Percentiles rank a stretch among this genome's conserved stretches.
These are phyloP conservation scores for Mirounga angustirostris DNA, from an alignment of 2,113 vertebrate genomes.

Conservation along the genomic window DNA sequence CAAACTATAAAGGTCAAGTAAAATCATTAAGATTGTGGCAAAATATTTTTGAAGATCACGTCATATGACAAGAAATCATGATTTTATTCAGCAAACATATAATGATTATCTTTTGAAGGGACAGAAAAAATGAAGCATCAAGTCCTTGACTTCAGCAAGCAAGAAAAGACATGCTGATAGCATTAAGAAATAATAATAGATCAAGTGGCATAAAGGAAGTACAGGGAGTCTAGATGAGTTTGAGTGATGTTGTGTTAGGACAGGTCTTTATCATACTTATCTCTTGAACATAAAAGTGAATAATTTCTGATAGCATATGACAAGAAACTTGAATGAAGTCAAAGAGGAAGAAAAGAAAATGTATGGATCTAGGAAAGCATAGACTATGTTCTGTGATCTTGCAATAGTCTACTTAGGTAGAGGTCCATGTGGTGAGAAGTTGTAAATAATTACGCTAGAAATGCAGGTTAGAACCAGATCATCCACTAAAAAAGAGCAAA, in stretches of 20 bases:
- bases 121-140: not conserved
- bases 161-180: not conserved
- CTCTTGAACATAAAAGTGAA: not conserved
- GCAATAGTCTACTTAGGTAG: not conserved
- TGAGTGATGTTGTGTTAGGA: not conserved
- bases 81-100: not conserved
- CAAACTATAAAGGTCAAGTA: not conserved
- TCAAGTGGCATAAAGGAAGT: not conserved
- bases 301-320: not conserved
- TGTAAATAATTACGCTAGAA: not conserved
- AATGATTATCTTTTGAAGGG: not conserved
- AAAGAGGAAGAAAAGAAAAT: not conserved
- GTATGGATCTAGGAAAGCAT: not conserved
- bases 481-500: not conserved
- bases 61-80: not conserved
- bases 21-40: not conserved
- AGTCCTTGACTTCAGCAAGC: not conserved
- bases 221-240: not conserved
- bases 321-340: not conserved
- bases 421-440: not conserved
- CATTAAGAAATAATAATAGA: not conserved
- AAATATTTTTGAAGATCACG: not conserved
- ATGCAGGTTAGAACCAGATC: not conserved
- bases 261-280: not conserved
- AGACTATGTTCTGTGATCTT: not conserved